phyloP scores from a whole-genome alignment of 2,888 invertebrate species.

The Acleris sparsana region DNA sequence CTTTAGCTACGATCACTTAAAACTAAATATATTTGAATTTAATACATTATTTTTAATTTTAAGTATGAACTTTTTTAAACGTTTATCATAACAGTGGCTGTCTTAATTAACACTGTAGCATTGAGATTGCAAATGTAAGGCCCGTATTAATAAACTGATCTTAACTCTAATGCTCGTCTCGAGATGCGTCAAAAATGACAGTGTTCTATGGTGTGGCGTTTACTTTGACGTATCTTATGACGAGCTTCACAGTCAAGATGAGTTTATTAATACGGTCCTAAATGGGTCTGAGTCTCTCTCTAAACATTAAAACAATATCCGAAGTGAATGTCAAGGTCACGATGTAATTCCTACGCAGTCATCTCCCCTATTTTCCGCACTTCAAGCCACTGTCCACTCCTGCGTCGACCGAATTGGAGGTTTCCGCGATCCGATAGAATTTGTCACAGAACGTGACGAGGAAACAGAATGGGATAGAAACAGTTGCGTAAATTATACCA shows the following conservation, averaged over 20 bases:
- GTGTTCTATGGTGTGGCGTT: too few species aligned
- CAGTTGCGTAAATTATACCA: slow-evolving; percentile 38
- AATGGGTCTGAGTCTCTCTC: too few species aligned
- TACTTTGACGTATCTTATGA: too few species aligned
- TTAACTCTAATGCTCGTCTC: too few species aligned
- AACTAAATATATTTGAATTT: slow-evolving; percentile 3
- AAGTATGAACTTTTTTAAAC: not conserved
- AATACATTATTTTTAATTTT: not conserved
- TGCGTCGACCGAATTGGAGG: slow-evolving; percentile 32
- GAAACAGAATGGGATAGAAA: slow-evolving; percentile 35
- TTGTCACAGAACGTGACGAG: slow-evolving; percentile 36
- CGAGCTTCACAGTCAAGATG: too few species aligned
- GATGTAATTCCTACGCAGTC: not conserved
- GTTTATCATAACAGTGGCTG: too few species aligned
- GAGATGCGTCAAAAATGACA: too few species aligned
- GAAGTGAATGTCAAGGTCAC: not conserved
- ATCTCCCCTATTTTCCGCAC: slow-evolving; percentile 2
- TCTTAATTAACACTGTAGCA: too few species aligned
- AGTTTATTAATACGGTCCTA: too few species aligned
- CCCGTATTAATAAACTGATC: too few species aligned
- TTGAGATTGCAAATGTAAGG: too few species aligned
- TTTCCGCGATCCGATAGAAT: slow-evolving; percentile 36
- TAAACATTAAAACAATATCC: too few species aligned
- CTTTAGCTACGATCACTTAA: slow-evolving; percentile 12
- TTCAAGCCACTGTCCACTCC: slow-evolving; percentile 26